Conservation (phyloP, 2,797 vertebrate species). For the Gallirallus australis region DNA sequence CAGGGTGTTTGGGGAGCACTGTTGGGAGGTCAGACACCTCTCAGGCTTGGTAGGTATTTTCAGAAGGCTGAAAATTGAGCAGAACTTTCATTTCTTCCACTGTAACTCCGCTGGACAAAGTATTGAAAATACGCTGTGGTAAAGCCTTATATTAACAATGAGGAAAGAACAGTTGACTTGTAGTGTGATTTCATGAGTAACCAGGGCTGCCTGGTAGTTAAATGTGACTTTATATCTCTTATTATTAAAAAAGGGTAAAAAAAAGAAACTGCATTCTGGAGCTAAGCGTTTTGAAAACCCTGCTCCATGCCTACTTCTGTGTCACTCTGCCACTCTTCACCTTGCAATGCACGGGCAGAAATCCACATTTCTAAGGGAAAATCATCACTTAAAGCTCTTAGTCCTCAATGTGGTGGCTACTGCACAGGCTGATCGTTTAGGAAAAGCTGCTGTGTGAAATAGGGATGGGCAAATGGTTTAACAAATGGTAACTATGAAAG, state of each 20-base stretch:
- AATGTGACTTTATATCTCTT: neutral
- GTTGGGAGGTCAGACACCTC: conserved; percentile 40
- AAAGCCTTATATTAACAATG: neutral
- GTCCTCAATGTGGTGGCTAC: neutral
- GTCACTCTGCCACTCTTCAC: neutral
- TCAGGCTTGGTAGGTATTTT: neutral
- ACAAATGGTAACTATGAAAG: neutral
- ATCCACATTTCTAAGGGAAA: neutral
- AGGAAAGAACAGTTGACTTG: neutral
- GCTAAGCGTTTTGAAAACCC: neutral
- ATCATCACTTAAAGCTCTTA: neutral
- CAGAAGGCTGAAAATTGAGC: conserved; percentile 14
- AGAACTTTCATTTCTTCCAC: neutral
- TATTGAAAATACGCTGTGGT: neutral
- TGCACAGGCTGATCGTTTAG: neutral
- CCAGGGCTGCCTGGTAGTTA: neutral
- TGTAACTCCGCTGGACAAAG: neutral
- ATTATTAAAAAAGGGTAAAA: neutral
- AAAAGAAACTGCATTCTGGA: neutral
- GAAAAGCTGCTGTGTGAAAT: neutral
- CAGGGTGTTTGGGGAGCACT: conserved; percentile 43
- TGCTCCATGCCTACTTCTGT: neutral
- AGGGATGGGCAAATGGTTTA: neutral
- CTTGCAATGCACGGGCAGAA: neutral
- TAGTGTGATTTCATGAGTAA: neutral